Evolutionary conservation across 2,888 invertebrate species (phyloP).

Genomic region (Petrolisthes cinctipes): DNA sequence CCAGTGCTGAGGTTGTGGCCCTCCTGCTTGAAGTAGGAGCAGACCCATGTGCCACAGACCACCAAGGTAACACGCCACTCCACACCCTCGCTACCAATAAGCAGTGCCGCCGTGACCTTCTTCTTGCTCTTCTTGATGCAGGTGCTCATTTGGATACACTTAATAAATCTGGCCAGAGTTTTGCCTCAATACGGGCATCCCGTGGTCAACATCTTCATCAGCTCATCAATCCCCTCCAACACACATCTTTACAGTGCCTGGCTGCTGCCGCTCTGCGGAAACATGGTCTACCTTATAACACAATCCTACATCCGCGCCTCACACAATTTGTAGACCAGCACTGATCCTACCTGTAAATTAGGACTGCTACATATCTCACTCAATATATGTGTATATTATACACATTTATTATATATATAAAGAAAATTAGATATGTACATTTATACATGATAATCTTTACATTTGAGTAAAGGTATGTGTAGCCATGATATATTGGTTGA

Average conservation of each 20-base stretch:
- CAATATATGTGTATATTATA: conserved; percentile 46
- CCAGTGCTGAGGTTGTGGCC: conserved; percentile 78
- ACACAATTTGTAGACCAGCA: conserved; percentile 62
- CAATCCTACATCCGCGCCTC: conserved; percentile 53
- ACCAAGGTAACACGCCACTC: conserved; percentile 87
- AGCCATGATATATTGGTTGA: conserved; percentile 56
- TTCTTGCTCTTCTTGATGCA: conserved; percentile 79
- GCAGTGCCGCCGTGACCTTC: conserved; percentile 80
- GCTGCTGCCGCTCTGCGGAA: conserved; percentile 81
- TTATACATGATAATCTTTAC: conserved; percentile 58
- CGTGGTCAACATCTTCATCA: conserved; percentile 76
- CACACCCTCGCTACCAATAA: conserved; percentile 82
- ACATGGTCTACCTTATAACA: conserved; percentile 50
- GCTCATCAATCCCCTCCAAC: conserved; percentile 82
- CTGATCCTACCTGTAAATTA: conserved; percentile 51
- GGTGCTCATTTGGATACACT: conserved; percentile 89
- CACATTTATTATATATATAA: conserved; percentile 27
- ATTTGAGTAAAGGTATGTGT: conserved; percentile 62
- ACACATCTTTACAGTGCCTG: conserved; percentile 86
- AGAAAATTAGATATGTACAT: conserved; percentile 53
- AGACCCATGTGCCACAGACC: conserved; percentile 82
- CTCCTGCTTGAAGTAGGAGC: conserved; percentile 73
- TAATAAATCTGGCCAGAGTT: conserved; percentile 82
- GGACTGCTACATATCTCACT: conserved; percentile 36
- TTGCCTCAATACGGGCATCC: conserved; percentile 76